These are phyloP conservation scores for Resseliella maxima DNA, from an alignment of 2,888 invertebrate species.

Conservation along the genomic window DNA sequence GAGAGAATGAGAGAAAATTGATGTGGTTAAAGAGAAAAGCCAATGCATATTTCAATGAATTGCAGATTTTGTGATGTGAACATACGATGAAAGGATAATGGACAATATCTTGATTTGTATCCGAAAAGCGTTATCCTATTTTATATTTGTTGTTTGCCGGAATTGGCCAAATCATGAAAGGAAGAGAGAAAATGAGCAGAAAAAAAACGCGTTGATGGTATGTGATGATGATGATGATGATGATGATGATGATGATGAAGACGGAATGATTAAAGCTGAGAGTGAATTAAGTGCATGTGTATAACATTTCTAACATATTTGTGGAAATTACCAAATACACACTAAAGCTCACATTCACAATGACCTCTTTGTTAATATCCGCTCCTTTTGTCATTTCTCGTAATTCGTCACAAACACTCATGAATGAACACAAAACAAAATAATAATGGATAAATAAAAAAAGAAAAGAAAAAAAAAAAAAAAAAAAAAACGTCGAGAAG, in stretches of 20 bases:
- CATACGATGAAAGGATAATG: slow-evolving; percentile 1
- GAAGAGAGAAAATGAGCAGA: neutral
- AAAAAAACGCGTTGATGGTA: neutral
- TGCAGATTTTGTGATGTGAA: neutral
- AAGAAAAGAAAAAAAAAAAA: neutral
- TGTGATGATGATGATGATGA: neutral
- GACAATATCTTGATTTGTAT: neutral
- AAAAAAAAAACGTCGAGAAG: neutral
- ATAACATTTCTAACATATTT: neutral
- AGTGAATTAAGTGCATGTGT: neutral
- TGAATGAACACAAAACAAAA: neutral
- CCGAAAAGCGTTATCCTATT: neutral
- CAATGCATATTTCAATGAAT: neutral
- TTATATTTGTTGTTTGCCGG: neutral
- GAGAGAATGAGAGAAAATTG: too few species aligned
- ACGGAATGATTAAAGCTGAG: neutral
- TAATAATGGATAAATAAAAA: neutral
- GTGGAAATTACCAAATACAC: neutral
- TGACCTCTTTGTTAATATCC: slow-evolving; percentile 7
- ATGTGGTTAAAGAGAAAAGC: neutral
- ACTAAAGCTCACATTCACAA: neutral
- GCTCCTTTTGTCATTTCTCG: neutral
- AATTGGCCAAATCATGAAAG: neutral
- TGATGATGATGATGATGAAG: neutral
- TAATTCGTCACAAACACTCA: neutral